Conservation (phyloP, 2,113 vertebrate genomes). For the Silurus asotus region DNA sequence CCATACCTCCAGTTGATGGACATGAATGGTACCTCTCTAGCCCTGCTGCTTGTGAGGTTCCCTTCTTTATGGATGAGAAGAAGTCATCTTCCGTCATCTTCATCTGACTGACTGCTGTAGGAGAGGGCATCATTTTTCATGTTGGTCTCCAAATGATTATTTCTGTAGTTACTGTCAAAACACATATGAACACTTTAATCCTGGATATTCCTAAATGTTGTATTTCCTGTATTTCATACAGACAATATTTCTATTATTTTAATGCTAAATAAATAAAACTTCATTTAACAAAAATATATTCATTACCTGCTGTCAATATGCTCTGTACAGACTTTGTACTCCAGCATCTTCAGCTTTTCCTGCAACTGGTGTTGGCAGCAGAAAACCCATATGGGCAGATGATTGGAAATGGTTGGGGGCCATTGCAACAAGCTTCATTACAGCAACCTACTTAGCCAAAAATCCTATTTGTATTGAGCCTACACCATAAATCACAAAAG, state of each 20-base stretch:
- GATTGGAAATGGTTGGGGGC: too few species aligned
- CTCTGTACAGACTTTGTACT: background rate
- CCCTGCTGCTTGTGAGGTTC: too few species aligned
- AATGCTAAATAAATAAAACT: background rate
- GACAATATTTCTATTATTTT: background rate
- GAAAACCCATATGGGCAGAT: conserved; percentile 11
- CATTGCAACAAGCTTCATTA: too few species aligned
- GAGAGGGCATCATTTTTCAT: too few species aligned
- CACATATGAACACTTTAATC: background rate
- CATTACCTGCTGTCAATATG: conserved; percentile 15
- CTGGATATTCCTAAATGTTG: background rate
- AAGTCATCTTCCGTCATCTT: too few species aligned
- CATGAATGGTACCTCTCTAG: too few species aligned
- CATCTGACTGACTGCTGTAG: too few species aligned
- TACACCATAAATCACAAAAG: too few species aligned
- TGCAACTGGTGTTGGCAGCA: conserved; percentile 42
- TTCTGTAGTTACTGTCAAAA: background rate
- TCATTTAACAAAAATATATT: background rate
- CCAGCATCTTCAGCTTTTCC: background rate
- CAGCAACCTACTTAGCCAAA: background rate
- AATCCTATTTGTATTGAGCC: background rate
- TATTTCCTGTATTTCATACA: background rate
- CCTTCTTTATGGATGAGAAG: too few species aligned
- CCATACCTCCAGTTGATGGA: too few species aligned
- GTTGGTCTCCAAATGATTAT: background rate